Percentiles rank a stretch among this genome's conserved stretches.
Conservation (phyloP, 2,113 vertebrate species). For the Tympanuchus pallidicinctus region DNA sequence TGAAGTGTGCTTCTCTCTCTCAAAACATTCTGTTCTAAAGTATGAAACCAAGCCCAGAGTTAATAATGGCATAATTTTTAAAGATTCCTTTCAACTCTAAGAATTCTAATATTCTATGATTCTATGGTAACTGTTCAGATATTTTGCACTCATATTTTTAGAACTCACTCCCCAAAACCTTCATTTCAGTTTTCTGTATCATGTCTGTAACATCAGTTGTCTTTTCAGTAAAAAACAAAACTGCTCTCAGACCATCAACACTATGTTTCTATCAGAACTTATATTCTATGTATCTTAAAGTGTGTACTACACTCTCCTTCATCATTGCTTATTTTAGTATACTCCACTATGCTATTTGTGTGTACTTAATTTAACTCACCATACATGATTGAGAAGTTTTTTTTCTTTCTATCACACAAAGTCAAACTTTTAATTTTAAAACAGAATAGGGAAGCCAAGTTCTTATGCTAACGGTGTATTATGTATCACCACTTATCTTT, state of each 20-base stretch:
- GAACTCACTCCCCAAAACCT: neutral
- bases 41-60: neutral
- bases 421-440: neutral
- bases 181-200: neutral
- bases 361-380: neutral
- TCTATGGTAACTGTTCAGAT: neutral
- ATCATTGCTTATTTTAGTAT: neutral
- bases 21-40: neutral
- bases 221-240: neutral
- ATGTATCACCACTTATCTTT: neutral
- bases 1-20: neutral
- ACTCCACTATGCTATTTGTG: neutral
- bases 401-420: neutral
- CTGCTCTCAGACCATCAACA: neutral
- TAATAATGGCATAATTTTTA: neutral
- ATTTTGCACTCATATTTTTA: neutral
- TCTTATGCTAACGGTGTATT: neutral
- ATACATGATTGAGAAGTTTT: neutral
- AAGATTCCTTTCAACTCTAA: too few relatives aligned
- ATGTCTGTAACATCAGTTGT: rapidly evolving
- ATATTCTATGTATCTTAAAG: neutral
- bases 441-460: neutral
- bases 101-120: too few relatives aligned
- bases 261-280: neutral
- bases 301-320: neutral